These are phyloP conservation scores for Eucidaris tribuloides DNA, from an alignment of 35 echinoderm and acorn worm genomes.

Conservation along the genomic window DNA sequence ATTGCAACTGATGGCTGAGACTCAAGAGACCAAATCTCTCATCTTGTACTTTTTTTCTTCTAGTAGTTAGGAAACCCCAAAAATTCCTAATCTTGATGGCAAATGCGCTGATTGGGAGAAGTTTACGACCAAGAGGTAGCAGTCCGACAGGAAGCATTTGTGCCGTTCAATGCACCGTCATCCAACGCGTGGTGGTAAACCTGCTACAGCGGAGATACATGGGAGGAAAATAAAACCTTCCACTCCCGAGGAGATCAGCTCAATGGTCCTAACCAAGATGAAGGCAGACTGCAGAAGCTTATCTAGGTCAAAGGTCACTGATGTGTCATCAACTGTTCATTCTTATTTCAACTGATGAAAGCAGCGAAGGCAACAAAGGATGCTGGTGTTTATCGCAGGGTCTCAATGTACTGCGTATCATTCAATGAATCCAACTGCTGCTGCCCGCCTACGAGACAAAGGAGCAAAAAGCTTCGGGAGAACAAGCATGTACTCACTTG, in stretches of 20 bases:
- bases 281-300: constrained; percentile 68
- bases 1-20: too few species aligned
- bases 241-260: constrained; percentile 75
- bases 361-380: constrained; percentile 68
- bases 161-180: constrained; percentile 55
- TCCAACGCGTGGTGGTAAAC: constrained; percentile 40
- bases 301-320: constrained; percentile 41
- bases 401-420: constrained; percentile 62
- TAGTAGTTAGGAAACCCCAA: constrained; percentile 45
- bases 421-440: constrained; percentile 62
- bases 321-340: constrained; percentile 60
- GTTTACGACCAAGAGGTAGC: constrained; percentile 42
- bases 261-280: constrained; percentile 68
- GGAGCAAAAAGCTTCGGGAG: constrained; percentile 46
- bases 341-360: constrained; percentile 46
- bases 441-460: constrained; percentile 51
- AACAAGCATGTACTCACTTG: constrained; percentile 55
- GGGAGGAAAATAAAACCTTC: constrained; percentile 76
- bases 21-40: too few species aligned
- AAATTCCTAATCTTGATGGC: constrained; percentile 81
- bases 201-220: constrained; percentile 44
- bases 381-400: constrained; percentile 60
- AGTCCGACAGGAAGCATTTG: constrained; percentile 77
- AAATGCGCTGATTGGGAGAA: constrained; percentile 66
- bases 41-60: too few species aligned